Evolutionary conservation across 1,140 invertebrate genomes (phyloP).

Genomic region (Hyles euphorbiae): DNA sequence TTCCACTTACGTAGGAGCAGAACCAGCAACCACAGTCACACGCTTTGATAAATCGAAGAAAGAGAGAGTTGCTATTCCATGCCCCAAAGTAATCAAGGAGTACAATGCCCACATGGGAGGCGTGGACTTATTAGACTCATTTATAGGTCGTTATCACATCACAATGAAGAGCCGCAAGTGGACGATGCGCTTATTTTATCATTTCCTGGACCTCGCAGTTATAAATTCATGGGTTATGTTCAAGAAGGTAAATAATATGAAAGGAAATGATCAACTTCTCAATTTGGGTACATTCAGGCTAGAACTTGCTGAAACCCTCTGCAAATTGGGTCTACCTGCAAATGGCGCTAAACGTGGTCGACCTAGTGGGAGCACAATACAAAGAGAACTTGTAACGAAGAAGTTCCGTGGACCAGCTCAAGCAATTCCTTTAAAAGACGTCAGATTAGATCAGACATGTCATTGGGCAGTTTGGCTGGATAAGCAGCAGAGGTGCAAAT

Average conservation of each 20-base stretch:
- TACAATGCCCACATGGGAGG: conserved; percentile 73
- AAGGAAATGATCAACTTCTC: conserved; percentile 35
- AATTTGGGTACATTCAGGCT: conserved; percentile 38
- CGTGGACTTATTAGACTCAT: conserved; percentile 61
- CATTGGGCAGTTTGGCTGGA: conserved; percentile 42
- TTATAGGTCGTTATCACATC: conserved; percentile 60
- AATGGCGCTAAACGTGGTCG: conserved; percentile 40
- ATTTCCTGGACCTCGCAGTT: conserved; percentile 38
- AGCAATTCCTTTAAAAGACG: conserved; percentile 39
- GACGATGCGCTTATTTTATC: conserved; percentile 59
- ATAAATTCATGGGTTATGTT: conserved; percentile 45
- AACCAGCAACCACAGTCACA: conserved; percentile 31
- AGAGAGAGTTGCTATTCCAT: conserved; percentile 51
- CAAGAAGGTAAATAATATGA: conserved; percentile 39
- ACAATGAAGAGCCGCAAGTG: conserved; percentile 59
- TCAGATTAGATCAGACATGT: conserved; percentile 41
- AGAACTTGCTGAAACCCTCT: conserved; percentile 37
- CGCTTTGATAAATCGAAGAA: conserved; percentile 42
- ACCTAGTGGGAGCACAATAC: conserved; percentile 36
- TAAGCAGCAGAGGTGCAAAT: conserved; percentile 48
- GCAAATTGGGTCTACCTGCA: conserved; percentile 42
- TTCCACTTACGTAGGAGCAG: conserved; percentile 37
- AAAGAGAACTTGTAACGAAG: conserved; percentile 42
- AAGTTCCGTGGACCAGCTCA: conserved; percentile 40
- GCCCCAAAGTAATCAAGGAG: conserved; percentile 63